Conservation (phyloP, 2,113 vertebrate species). For the Erpornis zantholeuca region DNA sequence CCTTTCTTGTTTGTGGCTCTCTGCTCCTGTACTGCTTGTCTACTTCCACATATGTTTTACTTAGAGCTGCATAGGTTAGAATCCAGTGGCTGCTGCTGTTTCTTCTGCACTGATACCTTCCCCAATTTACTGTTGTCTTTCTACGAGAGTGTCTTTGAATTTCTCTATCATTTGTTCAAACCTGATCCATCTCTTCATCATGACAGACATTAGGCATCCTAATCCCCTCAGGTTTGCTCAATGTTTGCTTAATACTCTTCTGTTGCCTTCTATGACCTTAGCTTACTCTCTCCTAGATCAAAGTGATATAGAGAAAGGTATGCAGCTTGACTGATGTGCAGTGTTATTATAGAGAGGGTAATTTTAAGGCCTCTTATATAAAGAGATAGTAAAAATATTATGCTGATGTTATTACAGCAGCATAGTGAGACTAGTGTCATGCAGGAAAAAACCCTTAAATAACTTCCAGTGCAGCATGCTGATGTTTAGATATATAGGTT, state of each 20-base stretch:
- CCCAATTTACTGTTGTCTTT: background rate
- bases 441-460: background rate
- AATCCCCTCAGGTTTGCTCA: background rate
- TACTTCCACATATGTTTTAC: background rate
- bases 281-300: background rate
- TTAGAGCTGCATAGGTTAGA: background rate
- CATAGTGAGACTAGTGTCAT: background rate
- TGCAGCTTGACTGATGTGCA: background rate
- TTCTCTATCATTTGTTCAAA: background rate
- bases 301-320: background rate
- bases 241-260: background rate
- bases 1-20: background rate
- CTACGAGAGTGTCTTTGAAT: background rate
- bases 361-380: background rate
- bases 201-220: background rate
- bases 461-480: background rate
- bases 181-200: background rate
- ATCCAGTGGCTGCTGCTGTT: background rate
- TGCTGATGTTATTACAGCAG: background rate
- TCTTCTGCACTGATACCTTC: background rate
- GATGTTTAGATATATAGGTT: background rate
- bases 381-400: background rate
- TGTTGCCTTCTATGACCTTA: background rate
- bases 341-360: background rate
- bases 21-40: background rate